phyloP scores from a whole-genome alignment of 2,888 invertebrate species.

The Troglohyphantes excavatus region DNA sequence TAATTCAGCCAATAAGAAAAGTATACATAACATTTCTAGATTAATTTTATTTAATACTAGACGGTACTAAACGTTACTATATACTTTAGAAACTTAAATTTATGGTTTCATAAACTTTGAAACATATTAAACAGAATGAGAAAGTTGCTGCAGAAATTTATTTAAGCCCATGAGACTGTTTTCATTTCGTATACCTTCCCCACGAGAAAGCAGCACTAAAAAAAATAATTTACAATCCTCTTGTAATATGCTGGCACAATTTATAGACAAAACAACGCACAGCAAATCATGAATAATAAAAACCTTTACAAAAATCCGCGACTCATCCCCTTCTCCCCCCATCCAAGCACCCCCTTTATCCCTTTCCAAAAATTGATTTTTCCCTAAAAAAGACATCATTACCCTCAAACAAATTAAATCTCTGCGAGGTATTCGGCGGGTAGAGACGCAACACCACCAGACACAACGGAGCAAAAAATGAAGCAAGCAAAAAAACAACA shows the following conservation, averaged over 20 bases:
- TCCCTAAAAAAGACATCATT: slow-evolving; percentile 11
- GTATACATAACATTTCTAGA: too few species aligned
- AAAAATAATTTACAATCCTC: neutral
- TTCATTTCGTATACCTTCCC: neutral
- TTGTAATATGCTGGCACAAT: neutral
- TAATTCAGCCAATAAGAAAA: too few species aligned
- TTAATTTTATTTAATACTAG: too few species aligned
- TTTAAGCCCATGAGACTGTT: neutral
- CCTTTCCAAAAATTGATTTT: slow-evolving; percentile 20
- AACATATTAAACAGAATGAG: too few species aligned
- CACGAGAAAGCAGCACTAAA: neutral
- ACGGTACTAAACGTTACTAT: too few species aligned
- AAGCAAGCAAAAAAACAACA: neutral
- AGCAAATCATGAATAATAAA: slow-evolving; percentile 4
- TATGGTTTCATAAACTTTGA: too few species aligned
- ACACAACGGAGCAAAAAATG: neutral
- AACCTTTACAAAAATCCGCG: neutral
- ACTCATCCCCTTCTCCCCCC: neutral
- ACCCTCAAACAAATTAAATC: slow-evolving; percentile 28
- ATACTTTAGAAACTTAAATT: too few species aligned
- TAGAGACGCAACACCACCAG: neutral
- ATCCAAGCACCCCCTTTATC: neutral
- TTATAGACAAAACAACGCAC: neutral
- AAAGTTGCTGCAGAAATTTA: too few species aligned
- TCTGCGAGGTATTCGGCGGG: neutral